phyloP scores from a whole-genome alignment of 2,888 invertebrate genomes.

The Liopterus haemorrhoidalis region DNA sequence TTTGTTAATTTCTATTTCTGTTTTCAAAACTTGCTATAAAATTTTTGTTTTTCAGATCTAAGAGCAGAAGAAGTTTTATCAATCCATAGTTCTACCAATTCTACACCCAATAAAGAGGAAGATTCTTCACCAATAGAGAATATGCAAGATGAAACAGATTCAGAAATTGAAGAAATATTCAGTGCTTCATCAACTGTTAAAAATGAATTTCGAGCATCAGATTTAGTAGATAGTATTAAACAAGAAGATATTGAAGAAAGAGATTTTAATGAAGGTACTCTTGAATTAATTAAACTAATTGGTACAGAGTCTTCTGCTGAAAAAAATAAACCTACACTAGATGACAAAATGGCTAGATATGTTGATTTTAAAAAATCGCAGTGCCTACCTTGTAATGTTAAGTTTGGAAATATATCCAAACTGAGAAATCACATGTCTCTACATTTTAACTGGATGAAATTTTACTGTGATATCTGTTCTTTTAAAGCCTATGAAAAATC shows the following conservation, averaged over 20 bases:
- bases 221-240: conserved; percentile 7
- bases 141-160: conserved; percentile 13
- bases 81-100: conserved; percentile 18
- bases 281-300: conserved; percentile 19
- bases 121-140: conserved; percentile 15
- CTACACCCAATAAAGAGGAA: conserved; percentile 18
- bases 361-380: conserved; percentile 45
- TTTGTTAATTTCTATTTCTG: no score
- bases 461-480: conserved; percentile 68
- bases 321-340: conserved; percentile 13
- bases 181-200: conserved; percentile 6
- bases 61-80: conserved; percentile 15
- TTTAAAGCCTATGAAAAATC: conserved; percentile 62
- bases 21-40: no score
- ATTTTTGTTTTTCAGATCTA: no score
- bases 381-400: conserved; percentile 52
- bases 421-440: conserved; percentile 58
- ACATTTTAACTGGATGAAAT: conserved; percentile 68
- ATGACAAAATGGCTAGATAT: conserved; percentile 35
- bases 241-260: conserved; percentile 8
- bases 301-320: conserved; percentile 15
- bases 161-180: conserved; percentile 21
- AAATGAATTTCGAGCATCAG: conserved; percentile 1
- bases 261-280: conserved; percentile 15
- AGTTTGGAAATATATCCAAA: conserved; percentile 48